phyloP scores from a whole-genome alignment of 1,140 invertebrate species.

The Oreohelix idahoensis region DNA sequence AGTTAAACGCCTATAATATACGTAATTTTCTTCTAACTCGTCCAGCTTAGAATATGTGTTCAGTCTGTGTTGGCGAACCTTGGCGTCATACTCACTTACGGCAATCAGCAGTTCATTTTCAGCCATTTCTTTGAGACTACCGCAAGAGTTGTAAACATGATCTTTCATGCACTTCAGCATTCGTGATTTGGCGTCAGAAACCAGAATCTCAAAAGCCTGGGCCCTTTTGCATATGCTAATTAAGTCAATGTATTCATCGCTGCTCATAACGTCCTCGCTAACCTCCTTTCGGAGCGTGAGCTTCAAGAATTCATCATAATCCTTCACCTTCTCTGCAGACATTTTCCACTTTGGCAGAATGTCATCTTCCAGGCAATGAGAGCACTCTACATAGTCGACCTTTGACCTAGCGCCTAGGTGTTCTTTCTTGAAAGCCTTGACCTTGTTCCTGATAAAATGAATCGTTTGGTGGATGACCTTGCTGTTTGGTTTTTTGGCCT shows the following conservation, averaged over 20 bases:
- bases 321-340: not conserved
- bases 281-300: not conserved
- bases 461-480: not conserved
- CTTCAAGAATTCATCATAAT: not conserved
- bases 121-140: slow-evolving; percentile 10
- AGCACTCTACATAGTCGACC: not conserved
- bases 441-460: not conserved
- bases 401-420: not conserved
- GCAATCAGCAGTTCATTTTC: not conserved
- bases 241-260: slow-evolving; percentile 14
- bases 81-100: not conserved
- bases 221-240: slow-evolving; percentile 1
- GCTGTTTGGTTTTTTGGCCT: not conserved
- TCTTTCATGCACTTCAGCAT: not conserved
- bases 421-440: slow-evolving; percentile 10
- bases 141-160: not conserved
- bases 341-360: slow-evolving; percentile 5
- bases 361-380: not conserved
- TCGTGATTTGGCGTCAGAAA: not conserved
- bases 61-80: not conserved
- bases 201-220: not conserved
- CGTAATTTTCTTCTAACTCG: not conserved
- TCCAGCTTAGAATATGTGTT: not conserved
- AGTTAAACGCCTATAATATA: not conserved
- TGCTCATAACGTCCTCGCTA: not conserved